Percentiles rank a stretch among this genome's conserved stretches.
phyloP scores from a whole-genome alignment of 2,113 vertebrate species.

The Pogonocichla stellata region DNA sequence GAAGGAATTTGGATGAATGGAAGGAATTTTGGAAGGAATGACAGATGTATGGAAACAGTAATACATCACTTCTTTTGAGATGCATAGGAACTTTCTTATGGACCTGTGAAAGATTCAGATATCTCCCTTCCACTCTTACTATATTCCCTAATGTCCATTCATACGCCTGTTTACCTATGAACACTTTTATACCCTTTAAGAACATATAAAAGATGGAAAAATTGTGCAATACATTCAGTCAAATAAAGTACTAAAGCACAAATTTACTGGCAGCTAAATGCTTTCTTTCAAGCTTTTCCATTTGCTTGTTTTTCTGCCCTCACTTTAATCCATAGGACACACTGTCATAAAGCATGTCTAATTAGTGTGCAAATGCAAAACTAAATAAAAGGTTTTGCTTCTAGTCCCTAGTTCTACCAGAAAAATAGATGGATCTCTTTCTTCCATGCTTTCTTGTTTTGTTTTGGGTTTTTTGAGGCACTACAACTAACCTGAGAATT shows the following conservation, averaged over 20 bases:
- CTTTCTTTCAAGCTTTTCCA: background rate
- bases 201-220: background rate
- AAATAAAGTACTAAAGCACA: background rate
- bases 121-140: background rate
- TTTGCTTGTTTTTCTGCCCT: background rate
- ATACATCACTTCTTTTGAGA: background rate
- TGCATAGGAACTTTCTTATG: background rate
- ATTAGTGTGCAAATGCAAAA: background rate
- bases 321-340: background rate
- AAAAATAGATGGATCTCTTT: background rate
- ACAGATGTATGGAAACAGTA: background rate
- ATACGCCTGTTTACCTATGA: background rate
- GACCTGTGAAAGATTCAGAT: background rate
- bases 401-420: background rate
- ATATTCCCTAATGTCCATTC: background rate
- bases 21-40: background rate
- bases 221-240: background rate
- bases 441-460: background rate
- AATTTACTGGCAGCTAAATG: background rate
- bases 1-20: background rate
- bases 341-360: background rate
- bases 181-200: background rate
- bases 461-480: background rate
- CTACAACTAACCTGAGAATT: background rate
- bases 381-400: background rate